Conservation (phyloP, 2,888 invertebrate species). For the Tipula helvola region DNA sequence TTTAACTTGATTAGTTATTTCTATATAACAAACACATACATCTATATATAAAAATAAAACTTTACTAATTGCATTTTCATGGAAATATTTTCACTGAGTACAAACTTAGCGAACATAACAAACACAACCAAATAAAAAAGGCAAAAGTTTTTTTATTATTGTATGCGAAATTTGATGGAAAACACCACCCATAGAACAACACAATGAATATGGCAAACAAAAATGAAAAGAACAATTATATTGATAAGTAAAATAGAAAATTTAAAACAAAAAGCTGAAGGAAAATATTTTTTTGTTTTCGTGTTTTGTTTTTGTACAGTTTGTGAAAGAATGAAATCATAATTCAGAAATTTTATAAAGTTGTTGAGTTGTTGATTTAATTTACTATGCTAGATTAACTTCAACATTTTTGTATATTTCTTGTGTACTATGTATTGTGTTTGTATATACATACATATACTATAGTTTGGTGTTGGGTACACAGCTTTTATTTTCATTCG, state of each 20-base stretch:
- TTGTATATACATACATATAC: not conserved
- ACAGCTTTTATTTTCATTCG: not conserved
- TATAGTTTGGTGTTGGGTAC: not conserved
- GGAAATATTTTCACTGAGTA: not conserved
- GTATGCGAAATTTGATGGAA: not conserved
- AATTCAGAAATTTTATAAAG: not conserved
- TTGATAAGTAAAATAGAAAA: conserved; percentile 4
- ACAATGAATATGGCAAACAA: not conserved
- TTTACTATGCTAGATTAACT: not conserved
- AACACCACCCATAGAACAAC: not conserved
- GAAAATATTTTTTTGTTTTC: not conserved
- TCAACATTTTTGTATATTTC: not conserved
- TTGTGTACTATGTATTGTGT: not conserved
- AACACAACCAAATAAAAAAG: not conserved
- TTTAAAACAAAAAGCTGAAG: not conserved
- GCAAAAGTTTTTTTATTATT: not conserved
- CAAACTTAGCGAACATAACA: not conserved
- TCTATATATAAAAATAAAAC: not conserved
- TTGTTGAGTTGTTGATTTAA: conserved; percentile 4
- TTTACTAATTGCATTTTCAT: not conserved
- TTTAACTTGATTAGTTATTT: not conserved
- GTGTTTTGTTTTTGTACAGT: not conserved
- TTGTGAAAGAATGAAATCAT: not conserved
- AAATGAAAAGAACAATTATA: not conserved
- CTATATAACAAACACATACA: not conserved